Evolutionary conservation across 2,113 vertebrate genomes (phyloP).

Genomic region (Perca flavescens): DNA sequence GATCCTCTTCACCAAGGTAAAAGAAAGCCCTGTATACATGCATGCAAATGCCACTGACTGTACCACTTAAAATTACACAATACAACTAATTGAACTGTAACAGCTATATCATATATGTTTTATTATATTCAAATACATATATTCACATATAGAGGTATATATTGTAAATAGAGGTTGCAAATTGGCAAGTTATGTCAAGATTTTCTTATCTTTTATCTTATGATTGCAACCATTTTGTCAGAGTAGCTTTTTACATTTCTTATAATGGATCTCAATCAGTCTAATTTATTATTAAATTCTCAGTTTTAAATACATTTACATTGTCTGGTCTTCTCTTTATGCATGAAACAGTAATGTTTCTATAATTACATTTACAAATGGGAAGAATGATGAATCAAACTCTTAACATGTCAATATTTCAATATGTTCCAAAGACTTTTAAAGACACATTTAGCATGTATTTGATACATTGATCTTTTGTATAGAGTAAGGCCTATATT

Average conservation of each 20-base stretch:
- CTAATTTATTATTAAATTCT: neutral
- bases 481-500: no score
- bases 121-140: neutral
- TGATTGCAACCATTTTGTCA: neutral
- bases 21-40: constrained; percentile 59
- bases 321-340: neutral
- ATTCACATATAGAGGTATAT: neutral
- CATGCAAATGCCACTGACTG: neutral
- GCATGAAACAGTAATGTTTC: neutral
- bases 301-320: neutral
- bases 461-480: neutral
- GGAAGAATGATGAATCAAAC: neutral
- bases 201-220: neutral
- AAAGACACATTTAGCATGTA: neutral
- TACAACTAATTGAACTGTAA: no score
- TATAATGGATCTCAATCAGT: neutral
- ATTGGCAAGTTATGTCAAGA: no score
- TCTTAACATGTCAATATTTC: neutral
- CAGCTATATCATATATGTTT: neutral
- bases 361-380: neutral
- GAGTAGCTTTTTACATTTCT: neutral
- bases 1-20: constrained; percentile 99
- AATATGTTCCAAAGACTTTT: neutral
- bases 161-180: neutral
- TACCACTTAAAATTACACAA: neutral